Conservation (phyloP, 2,797 vertebrate species). For the Alectoris magna region DNA sequence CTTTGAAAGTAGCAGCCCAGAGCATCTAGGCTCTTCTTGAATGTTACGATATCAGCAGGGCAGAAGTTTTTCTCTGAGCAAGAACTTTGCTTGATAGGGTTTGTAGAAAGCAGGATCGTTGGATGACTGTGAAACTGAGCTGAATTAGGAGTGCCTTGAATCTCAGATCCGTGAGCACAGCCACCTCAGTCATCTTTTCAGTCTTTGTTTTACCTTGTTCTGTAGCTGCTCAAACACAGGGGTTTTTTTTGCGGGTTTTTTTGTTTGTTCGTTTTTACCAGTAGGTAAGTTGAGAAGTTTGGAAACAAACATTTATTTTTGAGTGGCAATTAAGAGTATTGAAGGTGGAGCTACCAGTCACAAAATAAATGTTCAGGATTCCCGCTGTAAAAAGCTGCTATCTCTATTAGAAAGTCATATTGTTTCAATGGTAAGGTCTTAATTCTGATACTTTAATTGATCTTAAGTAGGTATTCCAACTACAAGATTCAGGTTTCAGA, state of each 20-base stretch:
- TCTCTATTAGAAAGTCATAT: not conserved
- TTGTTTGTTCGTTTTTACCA: not conserved
- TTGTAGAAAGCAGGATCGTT: not conserved
- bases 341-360: not conserved
- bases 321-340: accelerated
- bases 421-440: not conserved
- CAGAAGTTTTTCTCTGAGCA: not conserved
- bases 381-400: not conserved
- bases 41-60: not conserved
- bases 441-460: not conserved
- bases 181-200: not conserved
- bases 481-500: not conserved
- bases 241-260: no score
- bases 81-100: not conserved
- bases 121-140: accelerated
- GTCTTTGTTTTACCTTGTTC: not conserved
- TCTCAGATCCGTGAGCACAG: not conserved
- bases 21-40: not conserved
- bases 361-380: not conserved
- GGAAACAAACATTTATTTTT: not conserved
- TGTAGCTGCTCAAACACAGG: not conserved
- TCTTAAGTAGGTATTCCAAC: not conserved
- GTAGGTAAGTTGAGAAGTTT: accelerated
- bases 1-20: not conserved
- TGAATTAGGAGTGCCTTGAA: not conserved